phyloP scores from a whole-genome alignment of 2,888 invertebrate genomes.

The Auanema freiburgensis region DNA sequence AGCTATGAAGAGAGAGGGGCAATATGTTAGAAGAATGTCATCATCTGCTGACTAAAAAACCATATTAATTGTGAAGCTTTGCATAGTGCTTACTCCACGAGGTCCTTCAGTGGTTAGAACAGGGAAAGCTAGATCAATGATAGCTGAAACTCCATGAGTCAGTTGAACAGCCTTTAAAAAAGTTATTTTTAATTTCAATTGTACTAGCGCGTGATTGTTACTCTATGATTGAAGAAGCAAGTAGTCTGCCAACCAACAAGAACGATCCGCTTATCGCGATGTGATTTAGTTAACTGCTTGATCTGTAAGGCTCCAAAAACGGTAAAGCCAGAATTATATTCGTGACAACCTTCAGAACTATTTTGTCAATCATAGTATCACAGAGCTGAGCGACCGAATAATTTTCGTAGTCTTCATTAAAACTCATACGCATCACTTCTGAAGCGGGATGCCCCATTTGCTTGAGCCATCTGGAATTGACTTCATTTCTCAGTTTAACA shows the following conservation, averaged over 20 bases:
- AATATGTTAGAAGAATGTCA: constrained; percentile 55
- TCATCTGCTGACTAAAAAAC: constrained; percentile 48
- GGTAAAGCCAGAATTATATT: neutral
- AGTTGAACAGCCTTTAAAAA: constrained; percentile 30
- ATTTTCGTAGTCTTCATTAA: neutral
- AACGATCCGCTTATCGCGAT: constrained; percentile 39
- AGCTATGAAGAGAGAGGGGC: constrained; percentile 53
- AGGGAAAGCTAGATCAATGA: constrained; percentile 57
- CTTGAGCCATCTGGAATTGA: constrained; percentile 32
- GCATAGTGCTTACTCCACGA: constrained; percentile 42
- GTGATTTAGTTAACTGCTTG: constrained; percentile 13
- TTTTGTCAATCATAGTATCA: constrained; percentile 6
- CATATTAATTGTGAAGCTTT: neutral
- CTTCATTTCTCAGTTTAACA: neutral
- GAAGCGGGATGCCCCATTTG: constrained; percentile 34
- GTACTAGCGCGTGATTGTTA: constrained; percentile 4
- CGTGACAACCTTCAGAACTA: constrained; percentile 6
- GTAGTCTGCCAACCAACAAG: constrained; percentile 52
- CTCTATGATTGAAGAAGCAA: constrained; percentile 44
- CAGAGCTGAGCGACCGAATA: constrained; percentile 7
- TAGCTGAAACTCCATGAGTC: constrained; percentile 46
- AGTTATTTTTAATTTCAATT: neutral
- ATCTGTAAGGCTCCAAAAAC: constrained; percentile 13
- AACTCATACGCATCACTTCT: constrained; percentile 18
- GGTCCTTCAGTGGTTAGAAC: constrained; percentile 34